Base-by-base conservation (phyloP, 2,797 vertebrate genomes). In the Poeciliopsis turneri region DNA sequence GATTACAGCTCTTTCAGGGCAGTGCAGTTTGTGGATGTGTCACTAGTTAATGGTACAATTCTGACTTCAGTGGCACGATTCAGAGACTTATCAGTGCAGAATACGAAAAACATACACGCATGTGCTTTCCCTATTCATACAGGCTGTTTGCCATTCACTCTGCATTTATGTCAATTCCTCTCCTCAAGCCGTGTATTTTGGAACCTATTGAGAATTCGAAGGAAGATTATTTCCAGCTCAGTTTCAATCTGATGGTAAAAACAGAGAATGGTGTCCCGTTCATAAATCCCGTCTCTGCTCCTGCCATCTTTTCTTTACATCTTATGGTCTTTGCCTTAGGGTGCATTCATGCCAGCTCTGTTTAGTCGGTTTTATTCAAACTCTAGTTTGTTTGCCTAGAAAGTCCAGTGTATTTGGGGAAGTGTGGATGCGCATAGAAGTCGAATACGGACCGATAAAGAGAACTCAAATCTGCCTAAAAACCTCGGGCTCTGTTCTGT, bases 51-150 rank as follows among this genome's bases (percentile, higher is more conserved):
- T 83, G 81, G 86, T 90, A 82, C 86, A 87, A 83, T 93, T 92
- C 92, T 92, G 90, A 93, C 94, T 92, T 87, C 88, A 86, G 79
- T 78, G 74, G 43, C 43, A 84, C 91, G 91, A 93, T 92, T 92
- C 90, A 89, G 59, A 90, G 91, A 93, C 93, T 94, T 93, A 90
- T 87, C 39, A 57, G 80, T 83, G 83, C 85, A 81, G 81, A 92
- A 92, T 81, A 89, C 84, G 89, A 86, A 39, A 75, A 85, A 83
- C 89, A 86, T 87, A 90, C 82, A 91, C 59, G 80, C 11, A 59
- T 49, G 77, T 74, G 74, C 80, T 89, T 87, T 66, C 39, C 20
- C 59, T 64, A 2, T 79, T 59, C 5, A 33, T 51, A 2, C n/a
- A 82, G 68, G 71, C 78, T 79, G 79, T 89, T 91, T 80, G 76